These are phyloP conservation scores for Forbesichthys agassizii DNA, from an alignment of 2,113 vertebrate genomes.

Conservation along the genomic window DNA sequence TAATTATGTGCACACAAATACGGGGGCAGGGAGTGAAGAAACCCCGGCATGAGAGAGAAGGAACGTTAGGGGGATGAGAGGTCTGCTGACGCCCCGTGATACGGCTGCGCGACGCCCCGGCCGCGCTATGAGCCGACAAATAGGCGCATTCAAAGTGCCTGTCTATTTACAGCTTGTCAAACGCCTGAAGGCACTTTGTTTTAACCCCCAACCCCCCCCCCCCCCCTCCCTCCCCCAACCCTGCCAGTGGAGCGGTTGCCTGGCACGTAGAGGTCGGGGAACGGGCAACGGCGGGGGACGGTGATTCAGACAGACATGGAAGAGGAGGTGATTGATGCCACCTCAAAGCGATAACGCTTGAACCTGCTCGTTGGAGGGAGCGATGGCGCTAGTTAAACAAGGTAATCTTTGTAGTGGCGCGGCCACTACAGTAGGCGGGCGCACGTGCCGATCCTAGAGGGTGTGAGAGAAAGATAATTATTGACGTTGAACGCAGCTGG, in stretches of 20 bases:
- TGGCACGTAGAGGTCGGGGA: slow-evolving; percentile 42
- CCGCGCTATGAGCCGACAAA: slow-evolving; percentile 51
- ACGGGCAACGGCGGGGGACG: not conserved
- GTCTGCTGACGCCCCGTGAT: too few species aligned
- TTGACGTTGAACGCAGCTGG: too few species aligned
- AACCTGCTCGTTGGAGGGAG: slow-evolving; percentile 56
- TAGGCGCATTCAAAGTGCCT: slow-evolving; percentile 43
- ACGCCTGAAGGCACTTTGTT: slow-evolving; percentile 54
- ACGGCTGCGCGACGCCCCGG: too few species aligned
- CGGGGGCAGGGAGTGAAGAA: slow-evolving; percentile 51
- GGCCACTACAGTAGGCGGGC: not conserved
- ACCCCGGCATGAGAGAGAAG: slow-evolving; percentile 22
- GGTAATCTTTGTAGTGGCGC: slow-evolving; percentile 60
- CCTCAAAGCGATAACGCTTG: slow-evolving; percentile 52
- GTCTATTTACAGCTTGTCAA: slow-evolving; percentile 60
- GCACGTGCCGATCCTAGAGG: not conserved
- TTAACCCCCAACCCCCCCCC: too few species aligned
- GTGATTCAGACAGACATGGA: slow-evolving; percentile 62
- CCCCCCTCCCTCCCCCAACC: too few species aligned
- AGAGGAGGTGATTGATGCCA: slow-evolving; percentile 59
- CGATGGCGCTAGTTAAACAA: slow-evolving; percentile 52
- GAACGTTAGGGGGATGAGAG: slow-evolving; percentile 49
- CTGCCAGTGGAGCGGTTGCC: slow-evolving; percentile 37
- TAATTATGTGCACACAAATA: slow-evolving; percentile 70
- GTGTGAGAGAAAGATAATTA: not conserved